Percentiles rank a stretch among this genome's conserved stretches.
These are phyloP conservation scores for Aselliscus stoliczkanus DNA, from an alignment of 2,797 vertebrate genomes.

Conservation along the genomic window DNA sequence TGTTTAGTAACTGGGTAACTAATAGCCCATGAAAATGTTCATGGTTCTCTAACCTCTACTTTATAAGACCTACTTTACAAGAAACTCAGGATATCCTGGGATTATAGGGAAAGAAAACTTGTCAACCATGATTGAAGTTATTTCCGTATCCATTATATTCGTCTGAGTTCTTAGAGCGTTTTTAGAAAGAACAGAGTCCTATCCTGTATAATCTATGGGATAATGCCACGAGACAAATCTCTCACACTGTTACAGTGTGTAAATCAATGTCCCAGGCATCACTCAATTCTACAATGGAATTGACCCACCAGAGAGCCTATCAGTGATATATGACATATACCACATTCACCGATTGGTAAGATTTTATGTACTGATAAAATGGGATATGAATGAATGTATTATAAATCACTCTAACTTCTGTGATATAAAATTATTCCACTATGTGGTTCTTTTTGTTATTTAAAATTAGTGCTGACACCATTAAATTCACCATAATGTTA, in stretches of 20 bases:
- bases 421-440: constrained; percentile 51
- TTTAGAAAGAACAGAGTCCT: constrained; percentile 2
- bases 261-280: constrained; percentile 49
- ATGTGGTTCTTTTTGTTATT: constrained; percentile 33
- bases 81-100: constrained; percentile 21
- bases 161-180: neutral
- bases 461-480: constrained; percentile 47
- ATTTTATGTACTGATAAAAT: constrained; percentile 62
- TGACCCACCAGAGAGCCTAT: constrained; percentile 32
- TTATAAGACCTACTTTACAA: constrained; percentile 47
- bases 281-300: constrained; percentile 23
- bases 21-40: constrained; percentile 32
- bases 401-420: constrained; percentile 64
- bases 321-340: constrained; percentile 29
- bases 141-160: neutral
- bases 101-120: constrained; percentile 44
- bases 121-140: constrained; percentile 14
- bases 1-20: constrained; percentile 29
- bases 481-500: constrained; percentile 48
- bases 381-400: constrained; percentile 50
- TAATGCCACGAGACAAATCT: constrained; percentile 42
- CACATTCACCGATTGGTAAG: constrained; percentile 45
- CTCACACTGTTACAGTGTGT: neutral
- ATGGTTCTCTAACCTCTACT: neutral
- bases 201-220: constrained; percentile 18